Evolutionary conservation across 1,140 invertebrate species (phyloP).

Genomic region (Macrosteles quadrilineatus): DNA sequence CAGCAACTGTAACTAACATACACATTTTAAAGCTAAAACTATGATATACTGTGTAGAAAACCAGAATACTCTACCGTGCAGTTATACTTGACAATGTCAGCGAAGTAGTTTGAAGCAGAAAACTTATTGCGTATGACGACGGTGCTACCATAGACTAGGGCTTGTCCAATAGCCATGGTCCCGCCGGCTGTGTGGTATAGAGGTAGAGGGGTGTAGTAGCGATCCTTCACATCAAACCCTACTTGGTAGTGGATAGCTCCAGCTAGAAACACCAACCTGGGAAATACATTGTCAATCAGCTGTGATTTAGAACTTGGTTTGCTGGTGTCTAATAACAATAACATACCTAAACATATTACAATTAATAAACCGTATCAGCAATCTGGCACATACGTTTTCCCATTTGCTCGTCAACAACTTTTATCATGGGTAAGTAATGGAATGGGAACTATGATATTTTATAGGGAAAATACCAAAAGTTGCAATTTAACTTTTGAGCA

Average conservation of each 20-base stretch:
- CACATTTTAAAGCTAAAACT: neutral
- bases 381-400: no score
- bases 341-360: no score
- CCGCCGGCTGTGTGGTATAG: conserved; percentile 97
- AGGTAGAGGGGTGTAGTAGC: conserved; percentile 91
- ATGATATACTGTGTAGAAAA: neutral
- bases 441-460: no score
- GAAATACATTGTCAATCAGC: no score
- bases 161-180: conserved; percentile 79
- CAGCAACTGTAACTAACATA: neutral
- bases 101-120: conserved; percentile 93
- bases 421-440: no score
- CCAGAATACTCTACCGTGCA: conserved; percentile 78
- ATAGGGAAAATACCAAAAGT: no score
- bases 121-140: conserved; percentile 91
- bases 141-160: conserved; percentile 80
- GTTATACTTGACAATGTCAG: conserved; percentile 92
- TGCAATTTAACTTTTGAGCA: no score
- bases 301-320: no score
- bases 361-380: no score
- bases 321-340: no score
- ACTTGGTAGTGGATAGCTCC: conserved; percentile 70
- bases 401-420: no score
- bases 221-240: conserved; percentile 69
- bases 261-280: conserved; percentile 79